Evolutionary conservation across 92 coral and sea anemone species (phyloP), one percentile per base, ranked within the genome.

Genomic region (Anthopleura xanthogrammica): DNA sequence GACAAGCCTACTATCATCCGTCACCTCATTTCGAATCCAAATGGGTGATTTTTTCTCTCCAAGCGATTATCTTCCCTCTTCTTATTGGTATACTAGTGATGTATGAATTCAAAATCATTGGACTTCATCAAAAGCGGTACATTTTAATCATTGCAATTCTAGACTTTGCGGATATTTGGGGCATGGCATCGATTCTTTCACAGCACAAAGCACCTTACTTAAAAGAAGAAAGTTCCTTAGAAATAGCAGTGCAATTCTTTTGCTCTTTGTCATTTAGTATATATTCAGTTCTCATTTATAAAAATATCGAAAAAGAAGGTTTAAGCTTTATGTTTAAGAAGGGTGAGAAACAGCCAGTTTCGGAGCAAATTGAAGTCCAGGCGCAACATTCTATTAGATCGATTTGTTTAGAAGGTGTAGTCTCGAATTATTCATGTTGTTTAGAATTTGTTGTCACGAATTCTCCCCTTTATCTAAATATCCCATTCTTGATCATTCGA

Each of bases 131-230:
- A 17, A 39, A 52, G 29, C 80, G 80, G 11, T 46, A 19, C 12
- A 52, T 77, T 39, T 19, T 77, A 19, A 52, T 77, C 64, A 52
- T 50, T 20, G 52, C 60, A 52, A 23, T 77, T 48, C 60, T 77
- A 0, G 80, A 77, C 65, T 77, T 77, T 48, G 80, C 80, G 8
- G 80, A 77, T 46, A 77, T 52, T 20, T 77, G 80, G 80, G 80
- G 48, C 65, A 77, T 77, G 80, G 80, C 80, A 20, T 52, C 60
- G 7, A 50, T 50, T 56, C 60, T 77, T 20, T 77, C 80, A 52
- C 60, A 46, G 36, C 0, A 46, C 22, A 77, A 22, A 52, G 20
- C 13, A 20, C 80, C 80, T 77, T 77, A 13, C 80, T 19, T 77
- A 46, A 39, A 77, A 48, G 65, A 77, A n/a, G 39, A 48, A 77